Conservation (phyloP, 2,888 invertebrate genomes). For the Megalurothrips usitatus region DNA sequence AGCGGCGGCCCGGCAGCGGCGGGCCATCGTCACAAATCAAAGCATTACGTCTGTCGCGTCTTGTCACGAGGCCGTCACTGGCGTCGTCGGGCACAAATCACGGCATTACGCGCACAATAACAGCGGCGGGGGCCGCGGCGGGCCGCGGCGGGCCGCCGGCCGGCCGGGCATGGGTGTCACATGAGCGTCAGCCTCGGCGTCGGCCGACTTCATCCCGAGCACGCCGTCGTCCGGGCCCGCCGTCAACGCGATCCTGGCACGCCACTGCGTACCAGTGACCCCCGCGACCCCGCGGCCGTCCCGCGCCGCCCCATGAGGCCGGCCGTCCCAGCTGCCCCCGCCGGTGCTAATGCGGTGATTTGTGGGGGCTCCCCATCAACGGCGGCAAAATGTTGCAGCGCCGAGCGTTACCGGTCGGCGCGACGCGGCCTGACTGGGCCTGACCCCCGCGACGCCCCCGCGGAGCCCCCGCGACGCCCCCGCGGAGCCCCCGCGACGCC, state of each 20-base stretch:
- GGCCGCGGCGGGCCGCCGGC: background rate
- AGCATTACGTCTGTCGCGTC: slow-evolving; percentile 11
- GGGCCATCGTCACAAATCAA: background rate
- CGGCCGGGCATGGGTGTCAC: background rate
- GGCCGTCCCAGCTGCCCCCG: background rate
- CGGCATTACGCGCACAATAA: slow-evolving; percentile 6
- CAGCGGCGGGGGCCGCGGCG: background rate
- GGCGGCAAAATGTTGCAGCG: background rate
- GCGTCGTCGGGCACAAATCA: slow-evolving; percentile 11
- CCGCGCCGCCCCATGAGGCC: too few species aligned
- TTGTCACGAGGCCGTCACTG: slow-evolving; percentile 2
- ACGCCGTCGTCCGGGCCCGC: too few species aligned
- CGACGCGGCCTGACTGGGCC: background rate
- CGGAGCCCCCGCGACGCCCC: too few species aligned
- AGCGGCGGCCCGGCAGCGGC: background rate
- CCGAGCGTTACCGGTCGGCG: background rate
- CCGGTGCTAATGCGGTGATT: slow-evolving; percentile 3
- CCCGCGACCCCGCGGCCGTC: too few species aligned
- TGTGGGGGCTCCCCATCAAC: slow-evolving; percentile 4
- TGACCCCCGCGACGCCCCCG: background rate
- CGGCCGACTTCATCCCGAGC: too few species aligned
- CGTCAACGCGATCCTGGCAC: background rate
- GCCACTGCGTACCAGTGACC: background rate
- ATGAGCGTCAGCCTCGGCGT: background rate
- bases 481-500: too few species aligned